These are phyloP conservation scores for Taphrorychus bicolor DNA, from an alignment of 2,888 invertebrate genomes.

Conservation along the genomic window DNA sequence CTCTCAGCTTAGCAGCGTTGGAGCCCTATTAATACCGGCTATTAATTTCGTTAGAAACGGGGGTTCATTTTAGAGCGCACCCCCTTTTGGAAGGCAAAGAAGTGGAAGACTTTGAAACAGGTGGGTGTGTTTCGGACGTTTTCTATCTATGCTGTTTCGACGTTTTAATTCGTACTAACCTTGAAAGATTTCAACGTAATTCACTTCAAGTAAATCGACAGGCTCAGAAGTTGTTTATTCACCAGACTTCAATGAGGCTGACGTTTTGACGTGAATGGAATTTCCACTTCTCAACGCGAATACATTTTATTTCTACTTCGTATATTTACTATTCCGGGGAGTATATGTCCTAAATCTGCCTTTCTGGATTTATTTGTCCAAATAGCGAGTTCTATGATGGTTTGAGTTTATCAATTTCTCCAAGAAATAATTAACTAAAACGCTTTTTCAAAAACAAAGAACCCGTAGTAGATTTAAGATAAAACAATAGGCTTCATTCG, in stretches of 20 bases:
- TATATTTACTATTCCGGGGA: neutral
- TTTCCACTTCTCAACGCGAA: neutral
- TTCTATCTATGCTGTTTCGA: neutral
- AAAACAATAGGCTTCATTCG: neutral
- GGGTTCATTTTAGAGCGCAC: conserved; percentile 3
- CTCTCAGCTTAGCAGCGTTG: conserved; percentile 16
- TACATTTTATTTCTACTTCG: neutral
- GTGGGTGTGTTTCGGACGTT: neutral
- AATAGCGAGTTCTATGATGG: no score
- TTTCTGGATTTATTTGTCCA: neutral
- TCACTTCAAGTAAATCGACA: neutral
- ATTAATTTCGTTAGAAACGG: conserved; percentile 20
- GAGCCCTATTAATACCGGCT: conserved; percentile 22
- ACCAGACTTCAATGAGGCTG: neutral
- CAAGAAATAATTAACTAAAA: neutral
- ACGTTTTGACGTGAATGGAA: conserved; percentile 2
- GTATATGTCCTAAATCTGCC: neutral
- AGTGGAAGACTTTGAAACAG: neutral
- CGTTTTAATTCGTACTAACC: neutral
- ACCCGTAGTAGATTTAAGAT: neutral
- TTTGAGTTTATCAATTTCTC: neutral
- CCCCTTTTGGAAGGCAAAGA: neutral
- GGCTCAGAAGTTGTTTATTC: neutral
- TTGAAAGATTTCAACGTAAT: neutral
- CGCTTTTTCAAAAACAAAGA: neutral